phyloP scores from a whole-genome alignment of 2,888 invertebrate species.

The Pedicia rivosa region DNA sequence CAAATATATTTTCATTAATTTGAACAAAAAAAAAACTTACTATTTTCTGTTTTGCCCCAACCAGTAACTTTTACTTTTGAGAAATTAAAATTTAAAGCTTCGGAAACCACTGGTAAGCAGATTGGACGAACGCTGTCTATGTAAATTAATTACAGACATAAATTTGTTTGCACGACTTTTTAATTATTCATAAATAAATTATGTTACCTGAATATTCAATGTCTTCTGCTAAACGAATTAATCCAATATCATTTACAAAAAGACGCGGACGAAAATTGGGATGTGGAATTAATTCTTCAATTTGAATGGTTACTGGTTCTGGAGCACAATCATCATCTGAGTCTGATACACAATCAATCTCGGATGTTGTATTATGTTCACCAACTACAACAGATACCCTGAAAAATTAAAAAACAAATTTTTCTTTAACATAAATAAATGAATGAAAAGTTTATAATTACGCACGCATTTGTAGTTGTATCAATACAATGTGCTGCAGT shows the following conservation, averaged over 20 bases:
- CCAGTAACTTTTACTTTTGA: slow-evolving; percentile 33
- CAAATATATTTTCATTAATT: too few relatives aligned
- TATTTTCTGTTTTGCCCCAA: slow-evolving; percentile 39
- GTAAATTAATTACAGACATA: slow-evolving; percentile 14
- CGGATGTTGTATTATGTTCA: slow-evolving; percentile 16
- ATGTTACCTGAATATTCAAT: too few relatives aligned
- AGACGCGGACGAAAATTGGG: not conserved
- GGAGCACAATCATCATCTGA: not conserved
- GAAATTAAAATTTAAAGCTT: slow-evolving; percentile 23
- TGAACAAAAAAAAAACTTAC: too few relatives aligned
- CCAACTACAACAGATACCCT: slow-evolving; percentile 17
- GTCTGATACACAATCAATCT: slow-evolving; percentile 16
- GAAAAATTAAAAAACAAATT: not conserved
- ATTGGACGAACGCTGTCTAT: slow-evolving; percentile 33
- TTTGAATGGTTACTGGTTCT: slow-evolving; percentile 6
- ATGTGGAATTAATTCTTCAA: not conserved
- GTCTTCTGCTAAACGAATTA: not conserved
- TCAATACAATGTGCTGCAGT: slow-evolving; percentile 25
- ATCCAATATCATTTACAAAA: not conserved
- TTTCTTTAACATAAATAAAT: too few relatives aligned
- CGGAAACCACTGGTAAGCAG: slow-evolving; percentile 32
- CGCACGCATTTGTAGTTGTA: too few relatives aligned
- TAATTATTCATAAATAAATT: too few relatives aligned
- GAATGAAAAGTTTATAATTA: too few relatives aligned
- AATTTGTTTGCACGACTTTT: slow-evolving; percentile 38